Percentiles rank a stretch among this genome's conserved stretches.
Evolutionary conservation across 2,797 vertebrate genomes (phyloP).

Genomic region (Harpagifer antarcticus): DNA sequence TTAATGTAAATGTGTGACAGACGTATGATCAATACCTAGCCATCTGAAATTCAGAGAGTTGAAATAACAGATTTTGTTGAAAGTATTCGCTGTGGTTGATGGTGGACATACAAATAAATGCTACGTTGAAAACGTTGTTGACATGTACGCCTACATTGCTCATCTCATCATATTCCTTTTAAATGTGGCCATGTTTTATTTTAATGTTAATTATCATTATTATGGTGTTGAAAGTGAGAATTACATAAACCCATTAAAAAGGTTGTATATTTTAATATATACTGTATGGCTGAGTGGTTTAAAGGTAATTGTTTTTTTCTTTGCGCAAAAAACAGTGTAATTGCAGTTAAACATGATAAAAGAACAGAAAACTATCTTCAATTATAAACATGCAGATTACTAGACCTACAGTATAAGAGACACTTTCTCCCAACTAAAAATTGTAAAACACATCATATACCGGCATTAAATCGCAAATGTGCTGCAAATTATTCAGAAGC

Average conservation of each 20-base stretch:
- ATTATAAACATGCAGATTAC: not conserved
- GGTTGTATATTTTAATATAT: no score
- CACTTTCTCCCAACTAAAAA: not conserved
- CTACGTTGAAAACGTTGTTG: not conserved
- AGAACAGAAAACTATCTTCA: not conserved
- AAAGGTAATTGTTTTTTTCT: not conserved
- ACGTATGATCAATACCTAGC: no score
- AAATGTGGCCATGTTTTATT: not conserved
- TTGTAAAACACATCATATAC: not conserved
- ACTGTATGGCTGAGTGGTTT: no score
- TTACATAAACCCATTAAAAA: not conserved
- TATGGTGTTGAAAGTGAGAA: not conserved
- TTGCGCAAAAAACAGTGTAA: no score
- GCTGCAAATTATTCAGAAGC: not conserved
- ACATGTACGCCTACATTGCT: no score
- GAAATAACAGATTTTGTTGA: not conserved
- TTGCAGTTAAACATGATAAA: not conserved
- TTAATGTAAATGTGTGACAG: no score
- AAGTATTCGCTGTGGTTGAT: not conserved
- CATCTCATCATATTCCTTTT: no score
- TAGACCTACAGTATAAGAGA: not conserved
- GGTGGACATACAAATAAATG: not conserved
- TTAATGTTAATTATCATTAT: not conserved
- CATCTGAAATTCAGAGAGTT: not conserved
- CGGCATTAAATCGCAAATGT: no score